A percentile compares a stretch with the other conserved stretches of the same genome.
These are phyloP conservation scores for Drosophila nr. perissopoda DNA, from an alignment of 2,888 invertebrate genomes.

Conservation along the genomic window DNA sequence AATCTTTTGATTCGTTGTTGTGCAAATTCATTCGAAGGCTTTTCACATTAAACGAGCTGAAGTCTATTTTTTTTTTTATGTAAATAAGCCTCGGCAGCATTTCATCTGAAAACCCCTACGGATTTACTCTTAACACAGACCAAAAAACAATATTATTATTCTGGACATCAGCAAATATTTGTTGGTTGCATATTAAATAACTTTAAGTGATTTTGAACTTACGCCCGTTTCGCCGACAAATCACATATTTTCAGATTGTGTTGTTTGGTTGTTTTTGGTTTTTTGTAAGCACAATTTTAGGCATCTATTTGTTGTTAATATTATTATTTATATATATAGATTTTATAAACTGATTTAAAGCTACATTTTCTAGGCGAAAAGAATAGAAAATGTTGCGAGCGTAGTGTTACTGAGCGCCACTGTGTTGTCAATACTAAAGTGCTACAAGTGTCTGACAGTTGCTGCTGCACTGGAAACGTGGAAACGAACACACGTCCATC, in stretches of 20 bases:
- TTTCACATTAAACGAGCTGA: background rate
- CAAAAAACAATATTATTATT: background rate
- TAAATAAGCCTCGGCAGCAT: background rate
- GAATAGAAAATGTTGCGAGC: conserved; percentile 20
- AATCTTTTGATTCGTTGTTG: background rate
- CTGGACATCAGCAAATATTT: background rate
- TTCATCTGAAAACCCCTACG: background rate
- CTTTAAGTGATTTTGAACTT: conserved; percentile 25
- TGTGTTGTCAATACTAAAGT: conserved; percentile 39
- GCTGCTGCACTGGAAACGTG: conserved; percentile 61
- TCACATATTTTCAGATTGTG: conserved; percentile 64
- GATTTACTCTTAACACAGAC: background rate
- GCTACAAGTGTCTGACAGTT: conserved; percentile 65
- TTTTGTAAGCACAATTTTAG: conserved; percentile 34
- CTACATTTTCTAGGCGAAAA: conserved; percentile 47
- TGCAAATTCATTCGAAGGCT: background rate
- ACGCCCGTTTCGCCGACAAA: conserved; percentile 50
- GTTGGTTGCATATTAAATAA: conserved; percentile 1
- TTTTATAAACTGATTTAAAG: conserved; percentile 27
- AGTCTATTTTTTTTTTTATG: background rate
- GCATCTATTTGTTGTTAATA: conserved; percentile 39
- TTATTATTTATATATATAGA: background rate
- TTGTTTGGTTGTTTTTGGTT: conserved; percentile 17
- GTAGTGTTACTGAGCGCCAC: conserved; percentile 11
- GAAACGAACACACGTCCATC: conserved; percentile 84